Conservation (phyloP, 1,140 invertebrate species). For the Ips nitidus region DNA sequence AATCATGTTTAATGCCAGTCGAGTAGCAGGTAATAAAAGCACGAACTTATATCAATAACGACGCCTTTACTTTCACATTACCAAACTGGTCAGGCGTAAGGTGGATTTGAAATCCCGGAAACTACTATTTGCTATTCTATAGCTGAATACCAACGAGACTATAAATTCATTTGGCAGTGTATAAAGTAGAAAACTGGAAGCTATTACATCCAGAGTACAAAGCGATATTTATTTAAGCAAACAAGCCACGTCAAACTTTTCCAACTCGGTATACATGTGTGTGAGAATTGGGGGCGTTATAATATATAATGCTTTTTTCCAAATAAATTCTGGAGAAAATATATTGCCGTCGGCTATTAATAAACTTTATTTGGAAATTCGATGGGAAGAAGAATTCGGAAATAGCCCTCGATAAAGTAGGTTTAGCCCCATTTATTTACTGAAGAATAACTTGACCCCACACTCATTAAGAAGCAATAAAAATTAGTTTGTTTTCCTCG, state of each 20-base stretch:
- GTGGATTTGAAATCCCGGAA: neutral
- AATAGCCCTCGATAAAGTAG: neutral
- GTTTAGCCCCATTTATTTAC: neutral
- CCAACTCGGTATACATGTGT: slow-evolving; percentile 1
- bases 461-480: no score
- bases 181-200: slow-evolving; percentile 21
- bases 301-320: slow-evolving; percentile 13
- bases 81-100: slow-evolving; percentile 4
- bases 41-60: neutral
- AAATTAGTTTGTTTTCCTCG: no score
- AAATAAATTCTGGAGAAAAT: slow-evolving; percentile 17
- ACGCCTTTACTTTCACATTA: neutral
- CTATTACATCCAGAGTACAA: slow-evolving; percentile 11
- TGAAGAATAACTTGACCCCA: neutral
- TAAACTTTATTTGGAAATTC: slow-evolving; percentile 20
- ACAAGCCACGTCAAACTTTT: slow-evolving; percentile 21
- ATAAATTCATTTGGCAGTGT: slow-evolving; percentile 18
- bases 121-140: slow-evolving; percentile 14
- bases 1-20: no score
- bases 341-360: slow-evolving; percentile 17
- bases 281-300: slow-evolving; percentile 14
- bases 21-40: no score
- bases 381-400: slow-evolving; percentile 11
- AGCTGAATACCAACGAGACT: neutral
- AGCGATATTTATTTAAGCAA: slow-evolving; percentile 27